Conservation (phyloP, 2,113 vertebrate genomes). For the Cottus gobio region DNA sequence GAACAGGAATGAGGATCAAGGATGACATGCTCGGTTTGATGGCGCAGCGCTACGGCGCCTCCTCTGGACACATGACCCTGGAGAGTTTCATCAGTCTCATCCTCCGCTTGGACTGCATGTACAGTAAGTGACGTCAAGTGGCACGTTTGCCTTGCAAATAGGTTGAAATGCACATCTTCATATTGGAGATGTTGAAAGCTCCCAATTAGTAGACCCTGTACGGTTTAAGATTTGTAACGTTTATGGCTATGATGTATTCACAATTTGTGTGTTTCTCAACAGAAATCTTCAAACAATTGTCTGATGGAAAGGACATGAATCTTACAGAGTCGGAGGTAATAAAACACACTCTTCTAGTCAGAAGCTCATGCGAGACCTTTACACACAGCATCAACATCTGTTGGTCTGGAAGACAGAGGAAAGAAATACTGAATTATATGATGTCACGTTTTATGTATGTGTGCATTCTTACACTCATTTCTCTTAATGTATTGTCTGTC, state of each 20-base stretch:
- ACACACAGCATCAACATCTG: not conserved
- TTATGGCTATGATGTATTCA: not conserved
- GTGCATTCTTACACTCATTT: not conserved
- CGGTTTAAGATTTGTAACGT: not conserved
- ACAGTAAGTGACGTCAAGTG: constrained; percentile 69
- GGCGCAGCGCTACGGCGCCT: constrained; percentile 73
- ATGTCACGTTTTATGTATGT: not conserved
- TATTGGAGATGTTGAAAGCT: not conserved
- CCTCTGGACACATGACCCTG: constrained; percentile 70
- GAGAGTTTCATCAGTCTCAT: constrained; percentile 80
- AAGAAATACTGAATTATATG: not conserved
- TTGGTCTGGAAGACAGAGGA: not conserved
- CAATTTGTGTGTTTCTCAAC: constrained; percentile 23
- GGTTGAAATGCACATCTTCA: not conserved
- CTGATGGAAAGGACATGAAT: constrained; percentile 59
- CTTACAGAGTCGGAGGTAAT: constrained; percentile 73
- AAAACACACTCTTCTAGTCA: not conserved
- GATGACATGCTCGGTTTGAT: constrained; percentile 78
- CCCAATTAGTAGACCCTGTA: no score
- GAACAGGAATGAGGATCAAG: constrained; percentile 59
- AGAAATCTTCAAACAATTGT: constrained; percentile 76
- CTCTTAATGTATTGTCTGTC: not conserved
- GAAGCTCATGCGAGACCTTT: not conserved
- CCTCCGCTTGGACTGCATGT: constrained; percentile 78
- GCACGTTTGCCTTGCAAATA: not conserved